phyloP scores from a whole-genome alignment of 2,113 vertebrate species.

The Prunella himalayana region DNA sequence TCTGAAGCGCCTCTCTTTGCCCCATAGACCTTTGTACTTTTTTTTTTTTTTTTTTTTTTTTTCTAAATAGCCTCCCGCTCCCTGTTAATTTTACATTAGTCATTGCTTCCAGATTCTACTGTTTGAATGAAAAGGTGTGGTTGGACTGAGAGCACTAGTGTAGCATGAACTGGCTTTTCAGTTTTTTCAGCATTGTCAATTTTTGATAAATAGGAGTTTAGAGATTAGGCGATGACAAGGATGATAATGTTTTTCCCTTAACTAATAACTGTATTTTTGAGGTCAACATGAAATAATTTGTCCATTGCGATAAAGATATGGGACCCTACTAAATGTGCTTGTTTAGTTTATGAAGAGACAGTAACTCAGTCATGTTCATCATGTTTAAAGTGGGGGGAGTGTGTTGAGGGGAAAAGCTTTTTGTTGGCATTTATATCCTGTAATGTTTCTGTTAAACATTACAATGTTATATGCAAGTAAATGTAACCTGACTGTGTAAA shows the following conservation, averaged over 20 bases:
- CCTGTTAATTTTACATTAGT: background rate
- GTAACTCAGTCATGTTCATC: background rate
- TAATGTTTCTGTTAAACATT: background rate
- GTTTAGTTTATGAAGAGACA: background rate
- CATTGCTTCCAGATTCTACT: background rate
- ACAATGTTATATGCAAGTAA: background rate
- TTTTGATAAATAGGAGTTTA: background rate
- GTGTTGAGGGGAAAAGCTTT: background rate
- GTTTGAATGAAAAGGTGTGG: conserved; percentile 43
- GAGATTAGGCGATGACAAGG: background rate
- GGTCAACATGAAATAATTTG: background rate
- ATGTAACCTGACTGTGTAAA: background rate
- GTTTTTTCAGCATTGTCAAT: background rate
- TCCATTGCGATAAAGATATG: background rate
- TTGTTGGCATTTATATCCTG: background rate
- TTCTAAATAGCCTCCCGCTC: background rate
- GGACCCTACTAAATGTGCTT: background rate
- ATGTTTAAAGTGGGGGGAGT: rapidly evolving
- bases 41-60: background rate
- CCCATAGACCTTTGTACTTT: background rate
- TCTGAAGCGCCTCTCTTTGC: background rate
- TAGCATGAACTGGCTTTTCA: background rate
- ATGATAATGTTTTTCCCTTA: background rate
- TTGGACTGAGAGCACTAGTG: background rate
- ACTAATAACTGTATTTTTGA: background rate